Evolutionary conservation across 1,140 invertebrate genomes (phyloP).

Genomic region (Planococcus citri): DNA sequence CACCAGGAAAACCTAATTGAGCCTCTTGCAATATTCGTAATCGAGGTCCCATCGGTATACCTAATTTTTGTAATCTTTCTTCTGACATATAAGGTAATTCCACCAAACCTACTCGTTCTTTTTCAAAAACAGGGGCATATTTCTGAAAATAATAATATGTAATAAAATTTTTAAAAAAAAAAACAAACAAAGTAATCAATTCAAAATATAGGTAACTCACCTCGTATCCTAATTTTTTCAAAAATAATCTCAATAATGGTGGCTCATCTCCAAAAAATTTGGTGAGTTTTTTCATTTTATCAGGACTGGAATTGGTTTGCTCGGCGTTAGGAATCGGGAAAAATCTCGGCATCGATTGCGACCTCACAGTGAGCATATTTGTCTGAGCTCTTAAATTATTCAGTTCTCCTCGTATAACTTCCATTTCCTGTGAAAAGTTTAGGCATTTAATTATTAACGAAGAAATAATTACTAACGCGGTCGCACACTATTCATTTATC

Average conservation of each 20-base stretch:
- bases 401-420: conserved; percentile 71
- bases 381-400: conserved; percentile 57
- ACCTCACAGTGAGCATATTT: conserved; percentile 41
- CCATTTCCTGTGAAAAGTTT: conserved; percentile 52
- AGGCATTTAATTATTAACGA: not conserved
- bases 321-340: conserved; percentile 32
- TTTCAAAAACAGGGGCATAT: conserved; percentile 73
- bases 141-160: conserved; percentile 49
- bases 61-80: conserved; percentile 74
- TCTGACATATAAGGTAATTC: conserved; percentile 85
- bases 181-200: not conserved
- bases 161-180: not conserved
- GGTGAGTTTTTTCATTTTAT: conserved; percentile 64
- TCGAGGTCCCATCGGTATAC: conserved; percentile 75
- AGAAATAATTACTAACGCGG: not conserved
- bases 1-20: conserved; percentile 36
- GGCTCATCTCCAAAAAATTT: conserved; percentile 92
- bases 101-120: conserved; percentile 79
- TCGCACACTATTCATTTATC: not conserved
- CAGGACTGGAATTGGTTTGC: conserved; percentile 52
- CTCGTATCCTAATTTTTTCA: conserved; percentile 87
- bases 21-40: conserved; percentile 82
- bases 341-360: conserved; percentile 36
- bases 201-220: conserved; percentile 40
- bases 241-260: conserved; percentile 73